These are phyloP conservation scores for Danaus chrysippus DNA, from an alignment of 2,888 invertebrate genomes.

Conservation along the genomic window DNA sequence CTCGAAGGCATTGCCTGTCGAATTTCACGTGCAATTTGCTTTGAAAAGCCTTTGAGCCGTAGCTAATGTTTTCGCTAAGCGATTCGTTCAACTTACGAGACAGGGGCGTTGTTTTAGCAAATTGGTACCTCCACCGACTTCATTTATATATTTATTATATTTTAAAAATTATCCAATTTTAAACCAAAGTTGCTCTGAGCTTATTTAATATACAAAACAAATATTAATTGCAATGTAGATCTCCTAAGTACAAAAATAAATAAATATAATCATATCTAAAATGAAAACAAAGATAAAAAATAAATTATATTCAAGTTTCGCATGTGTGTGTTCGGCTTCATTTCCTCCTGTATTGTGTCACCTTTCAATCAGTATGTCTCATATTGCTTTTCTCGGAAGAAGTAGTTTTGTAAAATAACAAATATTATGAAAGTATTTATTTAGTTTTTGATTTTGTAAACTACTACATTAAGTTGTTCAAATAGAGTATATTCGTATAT, in stretches of 20 bases:
- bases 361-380: constrained; percentile 56
- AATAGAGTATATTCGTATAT: no score
- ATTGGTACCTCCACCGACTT: constrained; percentile 46
- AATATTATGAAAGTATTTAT: constrained; percentile 13
- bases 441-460: no score
- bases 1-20: constrained; percentile 58
- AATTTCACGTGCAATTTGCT: constrained; percentile 75
- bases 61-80: constrained; percentile 73
- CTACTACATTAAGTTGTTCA: no score
- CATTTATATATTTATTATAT: constrained; percentile 30
- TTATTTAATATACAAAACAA: no score
- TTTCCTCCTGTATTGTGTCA: constrained; percentile 55
- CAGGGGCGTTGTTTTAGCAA: constrained; percentile 49
- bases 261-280: no score
- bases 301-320: constrained; percentile 32
- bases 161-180: constrained; percentile 7
- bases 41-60: constrained; percentile 69
- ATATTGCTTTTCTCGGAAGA: constrained; percentile 3
- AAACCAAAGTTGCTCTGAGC: no score
- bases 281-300: constrained; percentile 23
- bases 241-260: no score
- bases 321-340: constrained; percentile 44
- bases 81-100: constrained; percentile 59
- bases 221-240: no score
- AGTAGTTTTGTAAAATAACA: constrained; percentile 17